A percentile compares a stretch with the other conserved stretches of the same genome.
These are phyloP conservation scores for Lamprotornis superbus DNA, from an alignment of 2,113 vertebrate species.

Conservation along the genomic window DNA sequence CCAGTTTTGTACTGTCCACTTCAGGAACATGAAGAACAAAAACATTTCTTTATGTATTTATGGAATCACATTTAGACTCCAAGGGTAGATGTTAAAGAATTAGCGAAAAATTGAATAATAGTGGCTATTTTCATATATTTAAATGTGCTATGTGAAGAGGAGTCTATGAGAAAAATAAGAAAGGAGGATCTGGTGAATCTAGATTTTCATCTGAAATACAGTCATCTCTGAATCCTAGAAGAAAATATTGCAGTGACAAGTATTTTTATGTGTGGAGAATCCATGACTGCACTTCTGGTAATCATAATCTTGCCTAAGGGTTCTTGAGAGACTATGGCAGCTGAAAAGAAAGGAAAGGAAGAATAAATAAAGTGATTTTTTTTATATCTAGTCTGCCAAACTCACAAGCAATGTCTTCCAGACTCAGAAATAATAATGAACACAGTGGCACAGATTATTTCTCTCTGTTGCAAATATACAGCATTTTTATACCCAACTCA, in stretches of 20 bases:
- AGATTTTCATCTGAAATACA: background rate
- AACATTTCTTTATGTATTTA: background rate
- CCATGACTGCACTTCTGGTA: background rate
- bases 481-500: background rate
- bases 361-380: background rate
- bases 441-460: background rate
- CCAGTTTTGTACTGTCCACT: background rate
- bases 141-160: background rate
- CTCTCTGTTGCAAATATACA: background rate
- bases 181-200: background rate
- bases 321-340: background rate
- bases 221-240: background rate
- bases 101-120: background rate
- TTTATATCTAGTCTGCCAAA: background rate
- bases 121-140: background rate
- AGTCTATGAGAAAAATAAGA: background rate
- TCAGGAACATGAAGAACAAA: background rate
- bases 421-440: background rate
- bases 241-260: background rate
- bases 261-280: background rate
- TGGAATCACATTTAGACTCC: background rate
- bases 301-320: background rate
- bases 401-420: background rate
- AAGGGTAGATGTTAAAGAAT: background rate
- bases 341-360: background rate